These are phyloP conservation scores for Vanessa atalanta DNA, from an alignment of 1,140 invertebrate species.

Conservation along the genomic window DNA sequence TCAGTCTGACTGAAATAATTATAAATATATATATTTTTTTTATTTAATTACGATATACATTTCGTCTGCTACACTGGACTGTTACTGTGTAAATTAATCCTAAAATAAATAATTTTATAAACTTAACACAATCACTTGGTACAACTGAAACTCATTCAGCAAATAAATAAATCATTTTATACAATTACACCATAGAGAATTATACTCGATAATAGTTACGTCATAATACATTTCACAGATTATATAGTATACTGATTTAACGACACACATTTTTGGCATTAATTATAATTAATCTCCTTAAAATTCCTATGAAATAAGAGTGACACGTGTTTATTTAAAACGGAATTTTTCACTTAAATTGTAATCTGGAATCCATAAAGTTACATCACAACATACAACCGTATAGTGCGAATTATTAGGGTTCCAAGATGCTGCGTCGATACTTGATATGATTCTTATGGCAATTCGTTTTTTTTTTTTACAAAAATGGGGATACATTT, in stretches of 20 bases:
- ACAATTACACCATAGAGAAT: not conserved
- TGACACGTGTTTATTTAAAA: no score
- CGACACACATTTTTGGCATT: slow-evolving; percentile 1
- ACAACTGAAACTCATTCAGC: not conserved
- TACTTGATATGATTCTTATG: not conserved
- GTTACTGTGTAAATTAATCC: not conserved
- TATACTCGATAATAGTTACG: not conserved
- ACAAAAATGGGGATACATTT: not conserved
- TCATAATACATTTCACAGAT: not conserved
- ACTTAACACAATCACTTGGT: not conserved
- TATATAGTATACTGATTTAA: slow-evolving; percentile 1
- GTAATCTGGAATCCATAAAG: no score
- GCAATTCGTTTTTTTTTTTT: not conserved
- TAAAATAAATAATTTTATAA: not conserved
- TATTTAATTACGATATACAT: not conserved
- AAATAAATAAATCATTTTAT: not conserved
- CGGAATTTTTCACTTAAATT: no score
- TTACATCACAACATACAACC: no score
- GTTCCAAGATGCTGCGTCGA: not conserved
- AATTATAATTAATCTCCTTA: slow-evolving; percentile 27
- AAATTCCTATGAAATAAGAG: not conserved
- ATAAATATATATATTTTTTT: not conserved
- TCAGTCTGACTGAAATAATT: slow-evolving; percentile 1
- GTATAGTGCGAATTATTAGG: no score
- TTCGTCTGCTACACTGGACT: not conserved